Percentiles rank a stretch among this genome's conserved stretches.
Conservation (phyloP, 2,888 invertebrate genomes). For the Ashinkailepas kermadecensis region DNA sequence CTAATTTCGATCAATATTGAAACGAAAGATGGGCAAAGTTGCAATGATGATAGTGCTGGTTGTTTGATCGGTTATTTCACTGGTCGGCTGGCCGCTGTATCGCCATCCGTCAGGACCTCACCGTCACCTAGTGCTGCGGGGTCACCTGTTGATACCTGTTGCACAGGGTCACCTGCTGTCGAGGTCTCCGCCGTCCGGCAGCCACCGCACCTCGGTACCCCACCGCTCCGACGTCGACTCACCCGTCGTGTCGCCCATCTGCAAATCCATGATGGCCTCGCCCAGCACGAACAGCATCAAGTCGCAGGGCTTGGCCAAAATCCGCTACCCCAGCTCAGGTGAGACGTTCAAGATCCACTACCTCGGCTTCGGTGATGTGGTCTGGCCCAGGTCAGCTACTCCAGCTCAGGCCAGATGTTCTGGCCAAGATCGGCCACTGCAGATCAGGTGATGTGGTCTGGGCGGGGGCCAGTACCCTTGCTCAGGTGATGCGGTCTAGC, state of each 20-base stretch:
- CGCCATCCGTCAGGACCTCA: too few species aligned
- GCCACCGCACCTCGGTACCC: neutral
- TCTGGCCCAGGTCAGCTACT: too few species aligned
- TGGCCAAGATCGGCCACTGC: neutral
- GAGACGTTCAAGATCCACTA: neutral
- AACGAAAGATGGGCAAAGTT: too few species aligned
- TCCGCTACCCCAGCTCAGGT: constrained; percentile 18
- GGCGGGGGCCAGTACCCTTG: neutral
- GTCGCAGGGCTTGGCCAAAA: constrained; percentile 11
- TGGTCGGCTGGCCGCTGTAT: too few species aligned
- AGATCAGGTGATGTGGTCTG: neutral
- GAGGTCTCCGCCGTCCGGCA: neutral
- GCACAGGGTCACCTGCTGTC: neutral
- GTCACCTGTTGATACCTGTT: too few species aligned
- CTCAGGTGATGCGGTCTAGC: neutral
- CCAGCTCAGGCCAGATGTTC: neutral
- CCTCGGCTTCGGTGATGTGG: neutral
- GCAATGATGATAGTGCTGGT: too few species aligned
- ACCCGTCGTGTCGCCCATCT: neutral
- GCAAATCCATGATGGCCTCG: neutral
- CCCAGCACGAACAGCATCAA: constrained; percentile 8
- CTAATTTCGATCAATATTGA: too few species aligned
- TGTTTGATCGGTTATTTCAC: too few species aligned
- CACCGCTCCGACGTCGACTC: neutral
- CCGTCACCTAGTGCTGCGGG: too few species aligned